Evolutionary conservation across 2,888 invertebrate genomes (phyloP), one percentile per base, ranked within the genome.

Genomic region (Priocnemis perturbator): DNA sequence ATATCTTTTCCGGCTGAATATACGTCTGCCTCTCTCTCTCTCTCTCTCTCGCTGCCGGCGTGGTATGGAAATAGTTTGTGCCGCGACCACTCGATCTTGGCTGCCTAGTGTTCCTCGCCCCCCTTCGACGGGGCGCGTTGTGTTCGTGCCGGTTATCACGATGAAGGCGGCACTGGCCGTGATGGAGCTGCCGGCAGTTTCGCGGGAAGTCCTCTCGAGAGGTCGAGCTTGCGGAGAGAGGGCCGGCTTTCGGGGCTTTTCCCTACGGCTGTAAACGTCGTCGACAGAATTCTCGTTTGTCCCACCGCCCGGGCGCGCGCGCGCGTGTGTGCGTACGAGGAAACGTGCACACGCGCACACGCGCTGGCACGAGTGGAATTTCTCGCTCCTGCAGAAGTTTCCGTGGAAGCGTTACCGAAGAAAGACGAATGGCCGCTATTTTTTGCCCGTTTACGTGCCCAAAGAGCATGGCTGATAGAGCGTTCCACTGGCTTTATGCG

Each of bases 61-160:
- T 65, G 48, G 72, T 78, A 78, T 76, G 76, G 76, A 74, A 78
- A 78, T 78, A 76, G 69, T 69, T 78, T 71, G 60, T 50, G 47
- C 71, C 59, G 61, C 44, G 67, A 52, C 69, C 64, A 53, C 58
- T 45, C 58, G 37, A 50, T 50, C 50, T 19, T 17, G 66, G 57
- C 9, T 37, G 47, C 17, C 50, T 17, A 50, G 50, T 50, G 50
- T 50, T 50, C 15, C 20, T 1, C 20, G 55, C 17, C 4, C 5
- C 55, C 37, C 26, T 3, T 19, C 5, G 55, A 19, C 55, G 55
- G 5, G 26, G 26, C 26, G 11, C 20, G 59, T 20, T 21, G 47
- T 60, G 48, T 48, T 3, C 20, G 45, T 44, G 19, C 58, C 20
- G 14, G 37, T 17, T 37, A 57, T 20, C 57, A 5, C 50, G 19